A percentile compares a stretch with the other conserved stretches of the same genome.
These are phyloP conservation scores for Athene noctua DNA, from an alignment of 2,113 vertebrate genomes.

Conservation along the genomic window DNA sequence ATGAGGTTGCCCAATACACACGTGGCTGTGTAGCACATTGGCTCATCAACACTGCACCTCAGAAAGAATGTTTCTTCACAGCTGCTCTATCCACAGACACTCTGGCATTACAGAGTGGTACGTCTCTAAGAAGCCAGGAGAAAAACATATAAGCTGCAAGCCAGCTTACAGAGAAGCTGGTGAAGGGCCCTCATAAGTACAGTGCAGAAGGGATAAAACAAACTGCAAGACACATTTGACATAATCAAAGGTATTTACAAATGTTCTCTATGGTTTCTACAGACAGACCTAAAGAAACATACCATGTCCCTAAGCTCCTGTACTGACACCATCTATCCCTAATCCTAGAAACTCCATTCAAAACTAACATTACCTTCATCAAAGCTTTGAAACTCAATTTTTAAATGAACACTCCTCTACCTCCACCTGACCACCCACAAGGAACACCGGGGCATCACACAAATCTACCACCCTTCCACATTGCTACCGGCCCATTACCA, in stretches of 20 bases:
- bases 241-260: not conserved
- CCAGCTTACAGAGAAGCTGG: not conserved
- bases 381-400: not conserved
- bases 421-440: not conserved
- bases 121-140: not conserved
- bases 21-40: rapidly evolving
- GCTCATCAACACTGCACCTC: not conserved
- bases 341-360: not conserved
- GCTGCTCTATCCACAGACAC: not conserved
- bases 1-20: not conserved
- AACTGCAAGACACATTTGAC: not conserved
- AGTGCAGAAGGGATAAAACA: not conserved
- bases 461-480: not conserved
- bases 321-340: not conserved
- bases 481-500: not conserved
- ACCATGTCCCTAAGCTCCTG: not conserved
- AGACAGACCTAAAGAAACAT: not conserved
- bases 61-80: not conserved
- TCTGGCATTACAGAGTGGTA: not conserved
- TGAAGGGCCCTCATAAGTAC: not conserved
- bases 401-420: not conserved
- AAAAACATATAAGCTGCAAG: not conserved
- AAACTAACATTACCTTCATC: not conserved
- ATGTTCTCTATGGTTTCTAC: not conserved
- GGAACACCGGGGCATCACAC: not conserved